These are phyloP conservation scores for Porites lutea DNA, from an alignment of 64 coral and sea anemone species.

Conservation along the genomic window DNA sequence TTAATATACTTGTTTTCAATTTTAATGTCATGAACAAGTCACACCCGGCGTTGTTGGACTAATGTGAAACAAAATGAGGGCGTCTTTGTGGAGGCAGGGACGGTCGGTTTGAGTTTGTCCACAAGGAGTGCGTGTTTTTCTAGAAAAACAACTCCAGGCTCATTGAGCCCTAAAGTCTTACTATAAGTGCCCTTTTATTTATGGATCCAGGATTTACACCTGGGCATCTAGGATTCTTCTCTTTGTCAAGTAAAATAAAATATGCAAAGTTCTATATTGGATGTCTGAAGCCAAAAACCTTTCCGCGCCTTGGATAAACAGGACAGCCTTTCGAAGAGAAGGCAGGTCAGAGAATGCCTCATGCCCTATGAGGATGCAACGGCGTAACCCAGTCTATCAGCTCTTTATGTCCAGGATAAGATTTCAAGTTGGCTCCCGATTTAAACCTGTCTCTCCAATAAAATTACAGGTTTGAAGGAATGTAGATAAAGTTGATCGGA, in stretches of 20 bases:
- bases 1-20: constrained; percentile 28
- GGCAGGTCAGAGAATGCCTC: neutral
- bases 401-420: neutral
- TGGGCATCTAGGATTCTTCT: constrained; percentile 71
- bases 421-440: neutral
- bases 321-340: neutral
- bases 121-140: neutral
- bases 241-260: constrained; percentile 65
- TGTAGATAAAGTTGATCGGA: neutral
- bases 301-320: neutral
- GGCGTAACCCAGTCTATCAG: neutral
- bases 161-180: constrained; percentile 10
- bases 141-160: neutral
- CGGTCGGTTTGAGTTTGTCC: neutral
- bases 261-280: constrained; percentile 11
- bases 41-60: neutral
- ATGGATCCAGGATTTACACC: constrained; percentile 59
- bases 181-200: constrained; percentile 63
- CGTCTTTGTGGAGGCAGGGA: too few relatives aligned
- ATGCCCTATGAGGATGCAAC: too few relatives aligned
- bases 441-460: neutral
- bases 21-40: neutral
- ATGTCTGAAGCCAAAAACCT: neutral
- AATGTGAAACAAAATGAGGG: neutral
- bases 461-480: constrained; percentile 19